Evolutionary conservation across 2,797 vertebrate species (phyloP).

Genomic region (Cyprinella venusta): DNA sequence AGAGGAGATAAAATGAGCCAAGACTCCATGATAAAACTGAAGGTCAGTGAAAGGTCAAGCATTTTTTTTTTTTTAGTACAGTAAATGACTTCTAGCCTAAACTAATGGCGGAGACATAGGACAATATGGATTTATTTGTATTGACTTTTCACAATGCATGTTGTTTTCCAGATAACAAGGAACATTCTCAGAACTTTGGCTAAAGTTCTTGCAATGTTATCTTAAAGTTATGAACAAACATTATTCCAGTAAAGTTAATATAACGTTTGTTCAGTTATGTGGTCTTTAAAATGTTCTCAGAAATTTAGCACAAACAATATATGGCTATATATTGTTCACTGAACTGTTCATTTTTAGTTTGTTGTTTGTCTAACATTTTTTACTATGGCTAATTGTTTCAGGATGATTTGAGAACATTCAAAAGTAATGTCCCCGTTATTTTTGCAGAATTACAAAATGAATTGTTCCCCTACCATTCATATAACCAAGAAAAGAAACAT

Average conservation of each 20-base stretch:
- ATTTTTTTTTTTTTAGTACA: background rate
- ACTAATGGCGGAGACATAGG: background rate
- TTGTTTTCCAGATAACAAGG: background rate
- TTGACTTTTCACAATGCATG: background rate
- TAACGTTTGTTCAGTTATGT: background rate
- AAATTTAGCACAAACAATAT: background rate
- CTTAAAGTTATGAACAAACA: background rate
- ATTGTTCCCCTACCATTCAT: too few species aligned
- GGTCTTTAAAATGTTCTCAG: background rate
- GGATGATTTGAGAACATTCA: background rate
- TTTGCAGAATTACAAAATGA: background rate
- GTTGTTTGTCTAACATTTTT: background rate
- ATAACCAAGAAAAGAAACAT: too few species aligned
- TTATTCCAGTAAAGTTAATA: background rate
- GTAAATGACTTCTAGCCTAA: background rate
- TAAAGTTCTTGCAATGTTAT: background rate
- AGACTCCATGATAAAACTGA: conserved; percentile 84
- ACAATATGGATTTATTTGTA: background rate
- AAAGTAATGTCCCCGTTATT: background rate
- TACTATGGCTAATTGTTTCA: background rate
- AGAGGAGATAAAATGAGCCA: conserved; percentile 79
- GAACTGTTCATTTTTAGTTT: background rate
- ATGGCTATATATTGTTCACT: background rate
- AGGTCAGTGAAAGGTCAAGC: conserved; percentile 67
- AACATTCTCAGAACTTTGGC: background rate